These are phyloP conservation scores for Gavialis gangeticus DNA, from an alignment of 2,113 vertebrate species.

Conservation along the genomic window DNA sequence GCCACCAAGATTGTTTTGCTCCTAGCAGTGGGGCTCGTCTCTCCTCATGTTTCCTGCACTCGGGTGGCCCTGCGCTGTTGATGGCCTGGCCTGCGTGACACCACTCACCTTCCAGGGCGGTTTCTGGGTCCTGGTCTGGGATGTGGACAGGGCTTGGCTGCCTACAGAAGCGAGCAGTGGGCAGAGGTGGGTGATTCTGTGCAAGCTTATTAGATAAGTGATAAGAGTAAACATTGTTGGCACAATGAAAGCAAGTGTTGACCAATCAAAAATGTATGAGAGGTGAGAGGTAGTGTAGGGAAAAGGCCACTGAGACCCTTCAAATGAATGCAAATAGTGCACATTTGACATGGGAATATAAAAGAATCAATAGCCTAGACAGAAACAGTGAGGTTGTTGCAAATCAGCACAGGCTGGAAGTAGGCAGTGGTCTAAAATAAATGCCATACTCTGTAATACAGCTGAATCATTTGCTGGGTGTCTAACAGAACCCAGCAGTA, in stretches of 20 bases:
- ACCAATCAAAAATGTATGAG: neutral
- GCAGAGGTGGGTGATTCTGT: neutral
- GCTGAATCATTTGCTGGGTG: neutral
- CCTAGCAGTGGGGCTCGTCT: neutral
- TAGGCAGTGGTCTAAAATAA: neutral
- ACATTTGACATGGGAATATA: neutral
- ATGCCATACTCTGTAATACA: neutral
- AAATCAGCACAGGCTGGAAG: neutral
- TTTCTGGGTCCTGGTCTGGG: neutral
- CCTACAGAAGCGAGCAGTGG: too few species aligned
- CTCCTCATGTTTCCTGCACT: neutral
- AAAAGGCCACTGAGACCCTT: neutral
- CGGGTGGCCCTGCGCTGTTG: neutral
- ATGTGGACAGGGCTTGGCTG: neutral
- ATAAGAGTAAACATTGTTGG: neutral
- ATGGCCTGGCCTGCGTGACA: neutral
- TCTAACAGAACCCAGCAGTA: neutral
- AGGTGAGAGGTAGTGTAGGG: neutral
- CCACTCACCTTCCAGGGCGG: neutral
- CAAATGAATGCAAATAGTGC: neutral
- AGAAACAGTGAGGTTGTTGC: fast-evolving
- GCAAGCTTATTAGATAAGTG: neutral
- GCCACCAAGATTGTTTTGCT: neutral
- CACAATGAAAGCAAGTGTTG: neutral
- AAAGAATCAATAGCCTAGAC: neutral